These are phyloP conservation scores for Hedychridium roseum DNA, from an alignment of 2,888 invertebrate species.

Conservation along the genomic window DNA sequence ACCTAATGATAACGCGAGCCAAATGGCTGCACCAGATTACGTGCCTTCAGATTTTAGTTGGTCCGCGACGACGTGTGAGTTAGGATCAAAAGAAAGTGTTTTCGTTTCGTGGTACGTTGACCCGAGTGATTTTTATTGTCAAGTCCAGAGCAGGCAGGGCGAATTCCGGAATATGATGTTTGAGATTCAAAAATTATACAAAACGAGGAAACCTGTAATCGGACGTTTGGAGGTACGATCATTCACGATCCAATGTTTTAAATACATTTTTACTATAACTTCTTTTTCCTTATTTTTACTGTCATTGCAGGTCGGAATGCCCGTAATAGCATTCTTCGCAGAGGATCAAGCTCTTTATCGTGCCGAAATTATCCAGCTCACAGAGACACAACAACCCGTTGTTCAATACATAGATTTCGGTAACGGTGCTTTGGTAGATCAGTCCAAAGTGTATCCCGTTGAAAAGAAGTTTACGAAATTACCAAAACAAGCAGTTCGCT, in stretches of 20 bases:
- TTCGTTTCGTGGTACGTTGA: slow-evolving; percentile 79
- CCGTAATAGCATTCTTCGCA: slow-evolving; percentile 75
- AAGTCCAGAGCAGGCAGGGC: slow-evolving; percentile 59
- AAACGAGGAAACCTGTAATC: slow-evolving; percentile 58
- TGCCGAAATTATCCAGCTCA: slow-evolving; percentile 70
- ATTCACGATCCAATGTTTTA: background rate
- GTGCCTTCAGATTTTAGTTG: slow-evolving; percentile 66
- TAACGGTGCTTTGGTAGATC: slow-evolving; percentile 72
- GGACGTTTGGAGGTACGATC: slow-evolving; percentile 43
- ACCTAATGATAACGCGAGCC: background rate
- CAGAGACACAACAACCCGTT: slow-evolving; percentile 69
- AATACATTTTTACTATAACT: slow-evolving; percentile 1
- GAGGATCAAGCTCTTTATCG: slow-evolving; percentile 78
- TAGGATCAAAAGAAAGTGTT: slow-evolving; percentile 68
- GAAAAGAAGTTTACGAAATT: slow-evolving; percentile 72
- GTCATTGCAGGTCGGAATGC: slow-evolving; percentile 68
- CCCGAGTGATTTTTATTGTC: slow-evolving; percentile 77
- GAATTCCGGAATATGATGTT: slow-evolving; percentile 76
- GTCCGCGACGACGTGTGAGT: slow-evolving; percentile 63
- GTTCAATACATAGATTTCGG: slow-evolving; percentile 82
- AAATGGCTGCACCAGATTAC: slow-evolving; percentile 61
- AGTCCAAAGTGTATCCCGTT: slow-evolving; percentile 74
- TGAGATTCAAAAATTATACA: slow-evolving; percentile 75
- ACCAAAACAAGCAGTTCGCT: slow-evolving; percentile 77
- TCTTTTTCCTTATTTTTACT: slow-evolving; percentile 1